Evolutionary conservation across 2,888 invertebrate genomes (phyloP).

Genomic region (Ptilodon capucinus): DNA sequence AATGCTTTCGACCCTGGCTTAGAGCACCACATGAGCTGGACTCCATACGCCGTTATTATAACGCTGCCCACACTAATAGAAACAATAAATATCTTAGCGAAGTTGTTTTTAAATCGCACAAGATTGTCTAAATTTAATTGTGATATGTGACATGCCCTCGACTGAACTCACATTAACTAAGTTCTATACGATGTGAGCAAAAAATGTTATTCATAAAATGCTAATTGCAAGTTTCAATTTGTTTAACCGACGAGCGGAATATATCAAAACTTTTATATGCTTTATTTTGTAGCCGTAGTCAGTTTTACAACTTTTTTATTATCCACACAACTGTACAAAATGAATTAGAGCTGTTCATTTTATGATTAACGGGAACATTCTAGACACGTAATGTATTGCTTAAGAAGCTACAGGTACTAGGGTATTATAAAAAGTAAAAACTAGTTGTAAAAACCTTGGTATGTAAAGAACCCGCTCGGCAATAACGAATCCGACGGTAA

Average conservation of each 20-base stretch:
- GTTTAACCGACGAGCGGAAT: not conserved
- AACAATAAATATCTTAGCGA: not conserved
- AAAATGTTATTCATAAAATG: not conserved
- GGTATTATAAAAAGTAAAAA: not conserved
- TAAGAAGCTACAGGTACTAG: not conserved
- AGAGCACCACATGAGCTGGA: slow-evolving; percentile 86
- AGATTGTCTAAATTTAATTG: too few relatives aligned
- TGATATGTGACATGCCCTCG: too few relatives aligned
- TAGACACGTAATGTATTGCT: not conserved
- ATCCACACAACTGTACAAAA: not conserved
- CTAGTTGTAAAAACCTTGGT: slow-evolving; percentile 84
- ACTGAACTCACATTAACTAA: too few relatives aligned
- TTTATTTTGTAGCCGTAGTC: not conserved
- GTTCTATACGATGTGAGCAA: too few relatives aligned
- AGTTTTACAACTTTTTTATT: not conserved
- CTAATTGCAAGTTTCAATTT: not conserved
- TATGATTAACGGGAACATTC: not conserved
- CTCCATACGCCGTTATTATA: slow-evolving; percentile 89
- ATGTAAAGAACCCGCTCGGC: slow-evolving; percentile 95
- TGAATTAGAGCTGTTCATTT: not conserved
- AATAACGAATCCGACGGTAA: slow-evolving; percentile 92
- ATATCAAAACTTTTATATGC: not conserved
- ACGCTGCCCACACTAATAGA: slow-evolving; percentile 89
- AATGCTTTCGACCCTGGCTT: slow-evolving; percentile 78
- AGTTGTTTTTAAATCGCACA: too few relatives aligned